Conservation (phyloP, 2,888 invertebrate species). For the Phrixothrix hirtus region DNA sequence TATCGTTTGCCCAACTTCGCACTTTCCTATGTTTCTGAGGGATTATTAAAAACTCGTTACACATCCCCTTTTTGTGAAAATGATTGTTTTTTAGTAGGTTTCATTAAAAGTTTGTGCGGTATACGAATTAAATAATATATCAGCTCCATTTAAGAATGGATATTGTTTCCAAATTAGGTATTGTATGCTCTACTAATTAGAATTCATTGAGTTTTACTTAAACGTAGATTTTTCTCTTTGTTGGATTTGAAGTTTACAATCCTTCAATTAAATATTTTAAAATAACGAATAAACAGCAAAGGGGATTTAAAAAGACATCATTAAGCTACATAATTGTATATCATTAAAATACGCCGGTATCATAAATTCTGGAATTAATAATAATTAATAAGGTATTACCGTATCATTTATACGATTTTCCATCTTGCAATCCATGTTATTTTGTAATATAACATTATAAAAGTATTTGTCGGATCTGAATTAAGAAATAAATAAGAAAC, state of each 20-base stretch:
- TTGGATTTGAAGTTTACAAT: too few relatives aligned
- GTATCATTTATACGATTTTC: too few relatives aligned
- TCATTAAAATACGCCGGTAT: too few relatives aligned
- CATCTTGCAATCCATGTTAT: too few relatives aligned
- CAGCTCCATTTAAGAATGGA: background rate
- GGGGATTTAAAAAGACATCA: too few relatives aligned
- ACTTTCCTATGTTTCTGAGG: constrained; percentile 27
- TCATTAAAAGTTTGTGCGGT: constrained; percentile 31
- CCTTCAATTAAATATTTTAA: too few relatives aligned
- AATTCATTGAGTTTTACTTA: background rate
- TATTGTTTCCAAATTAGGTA: background rate
- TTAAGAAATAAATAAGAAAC: too few relatives aligned
- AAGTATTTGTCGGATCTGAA: too few relatives aligned
- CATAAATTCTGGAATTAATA: too few relatives aligned
- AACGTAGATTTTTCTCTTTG: background rate
- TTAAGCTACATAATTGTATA: background rate
- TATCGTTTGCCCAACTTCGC: constrained; percentile 27
- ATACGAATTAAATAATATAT: background rate
- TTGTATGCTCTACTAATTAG: background rate
- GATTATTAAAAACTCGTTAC: constrained; percentile 35
- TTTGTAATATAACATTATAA: too few relatives aligned
- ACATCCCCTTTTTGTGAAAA: constrained; percentile 19
- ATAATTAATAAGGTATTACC: too few relatives aligned
- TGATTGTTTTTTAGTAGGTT: constrained; percentile 19
- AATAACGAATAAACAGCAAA: too few relatives aligned